Base-by-base conservation (phyloP, 2,113 vertebrate species). In the Anguilla rostrata region DNA sequence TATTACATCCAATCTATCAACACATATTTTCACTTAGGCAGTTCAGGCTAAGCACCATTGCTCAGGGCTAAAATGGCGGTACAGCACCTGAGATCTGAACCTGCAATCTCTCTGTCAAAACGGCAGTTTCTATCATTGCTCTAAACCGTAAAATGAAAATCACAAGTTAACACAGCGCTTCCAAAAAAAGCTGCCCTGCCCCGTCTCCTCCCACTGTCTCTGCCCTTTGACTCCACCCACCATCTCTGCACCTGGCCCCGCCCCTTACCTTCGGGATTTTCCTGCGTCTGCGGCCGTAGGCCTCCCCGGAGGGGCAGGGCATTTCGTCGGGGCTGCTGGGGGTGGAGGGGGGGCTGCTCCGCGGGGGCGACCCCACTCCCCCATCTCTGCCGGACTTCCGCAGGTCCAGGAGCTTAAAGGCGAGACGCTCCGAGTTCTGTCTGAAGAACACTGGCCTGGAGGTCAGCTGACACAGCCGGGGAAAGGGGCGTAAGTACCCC, bases 321-420 rank as follows among this genome's bases (percentile, higher is more conserved):
- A 96, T 96, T 92, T 99, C 98, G 1, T 99, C 98, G 0, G 98
- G 98, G 88, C 98, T 99, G 95, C 98, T 99, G 83, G 98, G 98
- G 0, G 98, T 99, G 0, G 98, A 99, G 2, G 98, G 98, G 9
- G 98, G 98, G 88, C 98, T 99, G 92, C 96, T 92, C 79, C 95
- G 97, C 84, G 96, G 97, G 7, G 98, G 97, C 0, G 98, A 97
- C 0, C 87, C 90, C 41, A 96, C 93, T 4, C 96, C 94, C 12
- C 95, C 95, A 63, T 99, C 98, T 84, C 96, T 95, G 93, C 93
- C 95, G 85, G 94, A 94, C 93, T 98, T 99, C 83, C 98, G 94
- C 7, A 98, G 93, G 2, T 99, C 98, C 49, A 97, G 92, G 46
- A 98, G 92, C 82, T 97, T 99, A 92, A 99, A 98, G 91, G 97